Evolutionary conservation across 2,888 invertebrate genomes (phyloP).

Genomic region (Drosophila kuntzei): DNA sequence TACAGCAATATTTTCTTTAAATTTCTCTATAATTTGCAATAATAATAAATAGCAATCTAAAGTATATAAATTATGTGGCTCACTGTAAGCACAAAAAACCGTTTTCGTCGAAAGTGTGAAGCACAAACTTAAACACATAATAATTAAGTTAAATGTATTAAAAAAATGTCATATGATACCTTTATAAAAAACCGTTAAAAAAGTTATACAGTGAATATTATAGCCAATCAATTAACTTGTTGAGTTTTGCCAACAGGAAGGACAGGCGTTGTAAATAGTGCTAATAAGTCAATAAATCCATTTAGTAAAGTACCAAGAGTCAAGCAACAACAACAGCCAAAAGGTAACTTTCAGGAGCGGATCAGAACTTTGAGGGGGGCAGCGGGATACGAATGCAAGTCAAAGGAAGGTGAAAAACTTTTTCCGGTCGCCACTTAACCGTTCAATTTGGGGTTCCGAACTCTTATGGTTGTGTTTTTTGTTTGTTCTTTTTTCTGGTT

Average conservation of each 20-base stretch:
- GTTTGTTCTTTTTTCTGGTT: not conserved
- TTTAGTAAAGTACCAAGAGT: conserved; percentile 38
- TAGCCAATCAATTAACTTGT: conserved; percentile 38
- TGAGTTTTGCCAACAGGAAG: conserved; percentile 2
- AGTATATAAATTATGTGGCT: not conserved
- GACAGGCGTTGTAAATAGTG: conserved; percentile 35
- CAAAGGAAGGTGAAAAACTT: conserved; percentile 64
- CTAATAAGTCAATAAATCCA: conserved; percentile 69
- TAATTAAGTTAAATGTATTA: too few relatives aligned
- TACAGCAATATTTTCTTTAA: not conserved
- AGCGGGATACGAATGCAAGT: conserved; percentile 38
- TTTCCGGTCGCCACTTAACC: conserved; percentile 65
- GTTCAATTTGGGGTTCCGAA: conserved; percentile 65
- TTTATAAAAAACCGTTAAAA: too few relatives aligned
- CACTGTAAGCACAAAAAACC: too few relatives aligned
- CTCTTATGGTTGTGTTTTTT: conserved; percentile 36
- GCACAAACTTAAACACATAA: too few relatives aligned
- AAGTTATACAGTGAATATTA: not conserved
- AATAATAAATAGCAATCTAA: too few relatives aligned
- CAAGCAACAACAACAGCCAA: conserved; percentile 10
- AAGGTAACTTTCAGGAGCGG: conserved; percentile 13
- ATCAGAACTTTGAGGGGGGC: not conserved
- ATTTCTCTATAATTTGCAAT: not conserved
- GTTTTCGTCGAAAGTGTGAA: too few relatives aligned
- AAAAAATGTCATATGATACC: too few relatives aligned